Evolutionary conservation across 2,888 invertebrate species (phyloP), one percentile per base, ranked within the genome.

Genomic region (Serripes groenlandicus): DNA sequence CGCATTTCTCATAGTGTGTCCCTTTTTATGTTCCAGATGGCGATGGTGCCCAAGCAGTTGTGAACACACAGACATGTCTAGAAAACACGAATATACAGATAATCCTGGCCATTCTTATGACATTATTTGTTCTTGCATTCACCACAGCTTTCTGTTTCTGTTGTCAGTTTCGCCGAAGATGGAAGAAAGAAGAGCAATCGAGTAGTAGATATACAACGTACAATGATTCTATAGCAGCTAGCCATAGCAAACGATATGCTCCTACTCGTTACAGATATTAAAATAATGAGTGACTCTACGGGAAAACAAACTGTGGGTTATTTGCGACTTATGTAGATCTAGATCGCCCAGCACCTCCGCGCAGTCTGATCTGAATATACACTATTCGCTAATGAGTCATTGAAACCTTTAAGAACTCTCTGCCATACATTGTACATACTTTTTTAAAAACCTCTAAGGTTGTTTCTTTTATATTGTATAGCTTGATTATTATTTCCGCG

Each of bases 101-200:
- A 1, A 52, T 75, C 15, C 68, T 75, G 23, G 32, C 54, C n/a
- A 37, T 72, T 1, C 32, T 80, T 30, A 23, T 62, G 15, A 49
- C 71, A 11, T 21, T 75, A 2, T 28, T 64, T 7, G 30, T 75
- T 18, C 26, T 75, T 18, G 71, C 75, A 1, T 58, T 80, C n/a
- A 54, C 64, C 18, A 75, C 80, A 28, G 71, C 80, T 3, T 7
- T 68, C 21, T 75, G 80, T 49, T 80, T 80, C 34, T 75, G 80
- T 32, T 80, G 75, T 64, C 58, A 72, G 15, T 71, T 80, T 54
- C 54, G 75, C 23, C 75, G 71, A 15, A 62, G 66, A 28, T 2
- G 71, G n/a, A 34, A 42, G 2, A 54, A 28, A 21, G 56, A 71
- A n/a, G 72, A 71, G 60, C 34, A 28, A 21, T 15, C 9, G 15